Evolutionary conservation across 1,140 invertebrate genomes (phyloP).

Genomic region (Wiebesia pumilae): DNA sequence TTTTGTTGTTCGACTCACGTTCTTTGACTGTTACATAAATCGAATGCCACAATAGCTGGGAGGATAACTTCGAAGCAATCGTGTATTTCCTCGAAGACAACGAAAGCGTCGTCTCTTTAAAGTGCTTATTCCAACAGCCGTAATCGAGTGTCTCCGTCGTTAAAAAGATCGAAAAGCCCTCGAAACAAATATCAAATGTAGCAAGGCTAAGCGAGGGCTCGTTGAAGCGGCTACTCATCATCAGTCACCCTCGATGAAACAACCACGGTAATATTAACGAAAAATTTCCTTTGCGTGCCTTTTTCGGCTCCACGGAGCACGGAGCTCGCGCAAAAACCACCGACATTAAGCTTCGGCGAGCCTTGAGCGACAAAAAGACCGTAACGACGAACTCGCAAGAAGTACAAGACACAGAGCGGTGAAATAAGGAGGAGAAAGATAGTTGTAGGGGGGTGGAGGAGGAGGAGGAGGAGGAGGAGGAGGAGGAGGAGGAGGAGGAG

Average conservation of each 20-base stretch:
- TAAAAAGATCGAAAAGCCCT: background rate
- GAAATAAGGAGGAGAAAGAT: too few species aligned
- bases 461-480: background rate
- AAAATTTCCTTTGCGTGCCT: slow-evolving; percentile 15
- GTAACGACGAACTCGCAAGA: too few species aligned
- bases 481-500: background rate
- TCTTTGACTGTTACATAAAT: too few species aligned
- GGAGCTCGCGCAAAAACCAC: background rate
- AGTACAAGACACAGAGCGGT: background rate
- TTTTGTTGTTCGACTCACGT: too few species aligned
- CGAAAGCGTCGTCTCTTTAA: background rate
- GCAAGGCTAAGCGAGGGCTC: background rate
- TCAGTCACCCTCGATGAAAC: background rate
- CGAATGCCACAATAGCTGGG: too few species aligned
- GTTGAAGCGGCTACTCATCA: background rate
- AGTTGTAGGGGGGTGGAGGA: background rate
- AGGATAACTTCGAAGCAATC: too few species aligned
- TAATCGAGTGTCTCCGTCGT: background rate
- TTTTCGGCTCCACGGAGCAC: background rate
- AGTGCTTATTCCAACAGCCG: background rate
- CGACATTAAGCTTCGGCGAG: background rate
- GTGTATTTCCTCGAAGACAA: background rate
- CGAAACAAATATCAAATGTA: slow-evolving; percentile 2
- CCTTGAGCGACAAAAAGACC: background rate
- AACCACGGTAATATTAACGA: slow-evolving; percentile 5